Conservation (phyloP, 2,888 invertebrate species). For the Apamea monoglypha region DNA sequence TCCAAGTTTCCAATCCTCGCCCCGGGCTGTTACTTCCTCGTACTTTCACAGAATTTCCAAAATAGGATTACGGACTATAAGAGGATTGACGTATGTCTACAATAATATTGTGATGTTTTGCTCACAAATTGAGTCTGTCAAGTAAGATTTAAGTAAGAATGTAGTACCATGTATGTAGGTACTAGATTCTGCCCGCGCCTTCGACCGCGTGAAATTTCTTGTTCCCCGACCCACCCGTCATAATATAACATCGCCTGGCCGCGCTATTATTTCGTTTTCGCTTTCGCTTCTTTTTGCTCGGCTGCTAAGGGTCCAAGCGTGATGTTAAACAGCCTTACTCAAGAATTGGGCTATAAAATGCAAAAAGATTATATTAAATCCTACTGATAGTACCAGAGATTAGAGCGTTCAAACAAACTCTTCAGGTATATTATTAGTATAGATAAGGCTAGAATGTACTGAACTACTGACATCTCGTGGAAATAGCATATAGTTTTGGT, state of each 20-base stretch:
- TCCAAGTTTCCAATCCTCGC: not conserved
- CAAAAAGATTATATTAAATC: not conserved
- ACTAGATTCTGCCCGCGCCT: too few species aligned
- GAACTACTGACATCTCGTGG: not conserved
- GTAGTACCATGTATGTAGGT: not conserved
- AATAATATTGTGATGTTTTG: conserved; percentile 4
- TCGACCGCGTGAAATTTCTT: not conserved
- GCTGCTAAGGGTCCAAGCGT: not conserved
- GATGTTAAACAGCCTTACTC: not conserved
- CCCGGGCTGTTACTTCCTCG: not conserved
- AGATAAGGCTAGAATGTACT: not conserved
- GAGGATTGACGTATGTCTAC: not conserved
- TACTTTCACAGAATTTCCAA: conserved; percentile 1
- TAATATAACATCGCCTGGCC: not conserved
- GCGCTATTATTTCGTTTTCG: too few species aligned
- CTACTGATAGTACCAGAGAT: not conserved
- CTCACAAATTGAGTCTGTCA: not conserved
- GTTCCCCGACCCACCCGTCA: not conserved
- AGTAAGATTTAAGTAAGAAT: not conserved
- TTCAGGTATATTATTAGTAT: not conserved
- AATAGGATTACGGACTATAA: not conserved
- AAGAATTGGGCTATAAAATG: not conserved
- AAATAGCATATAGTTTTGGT: not conserved
- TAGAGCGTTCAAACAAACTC: not conserved
- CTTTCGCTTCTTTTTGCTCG: too few species aligned